Conservation (phyloP, 2,888 invertebrate species). For the Platycnemis pennipes region DNA sequence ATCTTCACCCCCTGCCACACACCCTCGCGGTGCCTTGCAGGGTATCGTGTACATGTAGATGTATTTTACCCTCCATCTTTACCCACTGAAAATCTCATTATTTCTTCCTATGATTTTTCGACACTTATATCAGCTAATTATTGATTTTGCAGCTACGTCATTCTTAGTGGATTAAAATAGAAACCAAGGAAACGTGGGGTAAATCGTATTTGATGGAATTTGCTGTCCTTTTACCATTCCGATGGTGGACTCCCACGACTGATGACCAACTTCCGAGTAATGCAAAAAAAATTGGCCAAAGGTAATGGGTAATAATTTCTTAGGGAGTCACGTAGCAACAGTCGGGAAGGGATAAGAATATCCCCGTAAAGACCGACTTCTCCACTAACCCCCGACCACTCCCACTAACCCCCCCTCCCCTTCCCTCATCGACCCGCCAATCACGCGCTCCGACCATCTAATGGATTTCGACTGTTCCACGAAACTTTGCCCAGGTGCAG, state of each 20-base stretch:
- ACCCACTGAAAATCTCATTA: no score
- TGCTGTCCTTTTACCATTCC: neutral
- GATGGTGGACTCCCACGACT: neutral
- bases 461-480: conserved; percentile 61
- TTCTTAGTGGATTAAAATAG: no score
- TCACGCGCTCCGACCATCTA: conserved; percentile 39
- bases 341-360: neutral
- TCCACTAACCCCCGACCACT: neutral
- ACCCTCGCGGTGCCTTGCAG: no score
- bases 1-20: no score
- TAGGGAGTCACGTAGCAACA: neutral
- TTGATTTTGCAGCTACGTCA: no score
- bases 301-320: conserved; percentile 31
- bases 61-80: no score
- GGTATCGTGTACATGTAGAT: no score
- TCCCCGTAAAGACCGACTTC: neutral
- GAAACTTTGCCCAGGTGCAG: conserved; percentile 57
- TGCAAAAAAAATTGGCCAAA: conserved; percentile 10
- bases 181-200: neutral
- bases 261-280: neutral
- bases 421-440: conserved; percentile 8
- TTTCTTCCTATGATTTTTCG: no score
- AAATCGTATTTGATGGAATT: neutral
- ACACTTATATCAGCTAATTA: no score
- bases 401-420: neutral